Evolutionary conservation across 2,797 vertebrate species (phyloP), one percentile per base, ranked within the genome.

Genomic region (Kryptolebias ocellatus): DNA sequence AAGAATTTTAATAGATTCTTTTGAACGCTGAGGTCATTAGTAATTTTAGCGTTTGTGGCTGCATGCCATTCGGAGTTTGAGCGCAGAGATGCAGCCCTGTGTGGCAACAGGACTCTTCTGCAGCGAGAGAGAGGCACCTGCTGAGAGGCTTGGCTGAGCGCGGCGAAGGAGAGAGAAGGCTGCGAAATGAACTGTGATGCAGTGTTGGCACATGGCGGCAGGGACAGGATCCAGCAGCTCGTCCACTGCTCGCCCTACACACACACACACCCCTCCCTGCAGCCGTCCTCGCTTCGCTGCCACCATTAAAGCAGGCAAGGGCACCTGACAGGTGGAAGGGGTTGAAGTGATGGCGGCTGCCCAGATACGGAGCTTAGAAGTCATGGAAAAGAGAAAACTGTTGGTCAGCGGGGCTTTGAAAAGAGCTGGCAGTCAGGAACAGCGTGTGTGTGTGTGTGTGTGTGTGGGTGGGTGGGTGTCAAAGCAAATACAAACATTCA

Each of bases 251-350:
- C 49, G 10, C 20, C 14, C 57, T 47, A 54, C 11, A 42, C 39
- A 42, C 39, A 42, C 39, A 42, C 39, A 42, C 39, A 42, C 27
- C 39, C 72, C 68, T 66, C 42, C 58, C 34, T 4, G 31, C 47
- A 45, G n/a, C 80, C 73, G 67, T 61, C 73, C 71, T 10, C 75
- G 60, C 70, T 72, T 56, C 18, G 39, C 57, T 15, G 28, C 60
- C 71, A 53, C 71, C 53, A 76, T 84, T 88, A 85, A 85, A 85
- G 87, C 66, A 73, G 70, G 84, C 76, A 83, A 83, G 81, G 85
- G 72, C 91, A 92, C 90, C 92, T 91, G 89, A 89, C 92, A 93
- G 92, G 90, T 92, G 90, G 86, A 89, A 64, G 76, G 80, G 83
- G 80, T 24, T 73, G 87, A 81, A 77, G 65, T 60, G 67, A 67